Evolutionary conservation across 2,888 invertebrate species (phyloP), one percentile per base, ranked within the genome.

Genomic region (Drosophila vallismaia): DNA sequence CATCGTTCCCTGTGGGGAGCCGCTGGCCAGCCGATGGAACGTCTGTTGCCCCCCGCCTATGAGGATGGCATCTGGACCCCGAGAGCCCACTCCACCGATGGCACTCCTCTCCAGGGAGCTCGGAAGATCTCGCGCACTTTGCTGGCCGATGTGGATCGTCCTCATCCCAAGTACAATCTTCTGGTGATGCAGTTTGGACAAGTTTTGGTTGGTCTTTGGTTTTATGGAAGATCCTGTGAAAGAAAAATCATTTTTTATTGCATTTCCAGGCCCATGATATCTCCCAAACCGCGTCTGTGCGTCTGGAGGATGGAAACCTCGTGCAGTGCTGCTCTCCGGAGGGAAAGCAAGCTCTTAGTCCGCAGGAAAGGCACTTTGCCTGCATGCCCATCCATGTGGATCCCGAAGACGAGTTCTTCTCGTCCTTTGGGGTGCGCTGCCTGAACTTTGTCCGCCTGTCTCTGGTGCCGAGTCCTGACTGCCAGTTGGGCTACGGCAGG

Each of bases 161-260:
- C 94, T 10, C 95, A 95, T 89, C 77, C 89, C 0, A 93, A 93
- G 0, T 93, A 93, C 80, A 95, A 95, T 53, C 90, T 96, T 48
- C 92, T 96, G 85, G 92, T 95, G 58, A 95, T 95, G 95, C 95
- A 96, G 90, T 96, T 96, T 91, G 95, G 96, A 0, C 96, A 97
- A 88, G 95, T 96, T 80, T 89, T 97, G 8, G 63, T 19, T 19
- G 19, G 19, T 19, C 2, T 19, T 19, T 19, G 19, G 19, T 19
- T 19, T 19, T 2, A 19, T 1, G 19, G 19, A 19, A 19, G 2
- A 19, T 19, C 19, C 19, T 19, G 14, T 14, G 19, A 19, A 19
- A 19, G 19, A 2, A 19, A 2, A 19, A 19, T 19, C 6, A 10
- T 0, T 1, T 3, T 24, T 19, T 44, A 4, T 19, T 4, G 4